Conservation (phyloP, 1,140 invertebrate genomes). For the Agrypnia vestita region DNA sequence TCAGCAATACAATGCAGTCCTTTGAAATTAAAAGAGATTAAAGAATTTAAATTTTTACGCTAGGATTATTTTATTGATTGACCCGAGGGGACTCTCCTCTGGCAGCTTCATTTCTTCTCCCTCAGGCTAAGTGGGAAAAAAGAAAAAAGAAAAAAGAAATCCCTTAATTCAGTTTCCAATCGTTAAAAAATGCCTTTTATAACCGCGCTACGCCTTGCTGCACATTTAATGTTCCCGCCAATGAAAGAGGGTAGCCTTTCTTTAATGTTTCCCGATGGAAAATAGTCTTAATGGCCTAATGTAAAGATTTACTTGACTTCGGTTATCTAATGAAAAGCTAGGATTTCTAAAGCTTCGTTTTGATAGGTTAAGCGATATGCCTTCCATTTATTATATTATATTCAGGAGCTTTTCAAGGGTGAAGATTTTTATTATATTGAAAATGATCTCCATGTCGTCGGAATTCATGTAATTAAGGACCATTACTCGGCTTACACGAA, state of each 20-base stretch:
- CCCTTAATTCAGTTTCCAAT: constrained; percentile 6
- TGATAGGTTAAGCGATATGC: neutral
- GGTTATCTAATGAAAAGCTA: neutral
- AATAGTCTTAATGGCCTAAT: neutral
- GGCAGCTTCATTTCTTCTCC: too few species aligned
- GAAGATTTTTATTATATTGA: neutral
- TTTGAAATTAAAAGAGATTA: too few species aligned
- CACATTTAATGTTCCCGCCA: neutral
- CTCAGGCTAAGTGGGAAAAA: too few species aligned
- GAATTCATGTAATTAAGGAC: too few species aligned
- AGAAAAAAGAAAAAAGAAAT: neutral
- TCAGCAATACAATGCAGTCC: too few species aligned
- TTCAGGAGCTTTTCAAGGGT: neutral
- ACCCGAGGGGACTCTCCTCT: too few species aligned
- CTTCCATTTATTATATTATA: neutral
- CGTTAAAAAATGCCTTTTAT: constrained; percentile 21
- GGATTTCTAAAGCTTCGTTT: constrained; percentile 3
- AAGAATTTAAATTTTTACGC: too few species aligned
- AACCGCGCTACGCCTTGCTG: constrained; percentile 5
- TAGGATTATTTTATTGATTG: too few species aligned
- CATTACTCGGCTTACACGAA: too few species aligned
- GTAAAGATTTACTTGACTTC: neutral
- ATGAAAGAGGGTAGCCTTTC: neutral
- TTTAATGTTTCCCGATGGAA: constrained; percentile 4
- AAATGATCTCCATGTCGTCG: neutral